Evolutionary conservation across 2,113 vertebrate species (phyloP).

Genomic region (Crotophaga sulcirostris): DNA sequence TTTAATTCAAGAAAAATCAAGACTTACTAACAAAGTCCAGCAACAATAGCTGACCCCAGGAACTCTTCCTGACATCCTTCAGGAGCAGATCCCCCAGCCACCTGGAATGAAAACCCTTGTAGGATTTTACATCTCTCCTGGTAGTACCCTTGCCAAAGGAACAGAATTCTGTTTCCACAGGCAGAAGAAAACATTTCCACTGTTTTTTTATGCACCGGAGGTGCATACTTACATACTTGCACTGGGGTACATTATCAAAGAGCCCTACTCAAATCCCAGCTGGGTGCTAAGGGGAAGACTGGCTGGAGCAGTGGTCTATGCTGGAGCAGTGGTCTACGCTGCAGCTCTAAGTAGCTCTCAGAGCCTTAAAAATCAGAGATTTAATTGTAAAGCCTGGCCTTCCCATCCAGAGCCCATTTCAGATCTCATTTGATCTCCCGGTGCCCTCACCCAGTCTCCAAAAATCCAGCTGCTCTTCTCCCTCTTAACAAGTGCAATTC

Average conservation of each 20-base stretch:
- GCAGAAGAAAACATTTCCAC: not conserved
- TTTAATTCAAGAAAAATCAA: not conserved
- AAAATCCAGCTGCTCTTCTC: not conserved
- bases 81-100: not conserved
- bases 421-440: not conserved
- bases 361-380: not conserved
- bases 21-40: not conserved
- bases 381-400: not conserved
- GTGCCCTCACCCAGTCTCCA: not conserved
- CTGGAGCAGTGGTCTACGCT: no score
- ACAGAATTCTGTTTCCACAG: not conserved
- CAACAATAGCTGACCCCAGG: not conserved
- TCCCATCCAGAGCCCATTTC: not conserved
- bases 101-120: accelerated
- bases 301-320: not conserved
- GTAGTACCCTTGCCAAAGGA: not conserved
- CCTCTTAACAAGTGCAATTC: not conserved
- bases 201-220: not conserved
- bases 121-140: not conserved
- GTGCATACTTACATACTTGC: not conserved
- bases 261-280: not conserved
- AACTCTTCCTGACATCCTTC: not conserved
- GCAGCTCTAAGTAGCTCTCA: not conserved
- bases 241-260: not conserved
- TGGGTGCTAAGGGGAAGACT: not conserved